Evolutionary conservation across 1,140 invertebrate species (phyloP), one percentile per base, ranked within the genome.

Genomic region (Drosophila ficusphila): DNA sequence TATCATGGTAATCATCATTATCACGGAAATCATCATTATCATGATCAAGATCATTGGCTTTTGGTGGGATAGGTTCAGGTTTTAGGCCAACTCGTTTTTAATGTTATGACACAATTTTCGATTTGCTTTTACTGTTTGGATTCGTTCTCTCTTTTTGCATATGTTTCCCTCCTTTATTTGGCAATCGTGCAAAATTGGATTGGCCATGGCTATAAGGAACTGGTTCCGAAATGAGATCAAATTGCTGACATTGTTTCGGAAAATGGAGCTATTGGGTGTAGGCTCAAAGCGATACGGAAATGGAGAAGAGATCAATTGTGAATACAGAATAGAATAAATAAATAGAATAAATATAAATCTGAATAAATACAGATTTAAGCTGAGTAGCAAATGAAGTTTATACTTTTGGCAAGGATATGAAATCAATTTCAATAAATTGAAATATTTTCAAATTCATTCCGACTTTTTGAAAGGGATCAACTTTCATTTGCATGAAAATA

Each of bases 1-100:
- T 16, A 39, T 46, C 42, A 33, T 48, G 19, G 16, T 42, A n/a
- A 57, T 65, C 48, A 42, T 67, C 61, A 60, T 21, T 21, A 57
- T 25, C 58, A 71, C 25, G 27, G 54, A 27, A 38, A 57, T 38
- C 33, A 49, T 57, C 58, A 49, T 73, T 58, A 54, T 57, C 19
- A 39, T 46, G 38, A 33, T 48, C 23, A 12, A 34, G 14, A 57
- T 65, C 48, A 42, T 67, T 41, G 41, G 36, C 18, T 21, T 39
- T 36, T 47, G 42, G 78, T 82, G 79, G 76, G 81, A 85, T 85
- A 83, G 79, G 79, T 85, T 86, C 79, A 79, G 81, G 79, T 85
- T 83, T 70, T 82, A 68, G 57, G 36, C 52, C 73, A 52, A 49
- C 77, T 73, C 57, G 79, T 85, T 83, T 83, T 61, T 72, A 76